Evolutionary conservation across 2,113 vertebrate species (phyloP), one percentile per base, ranked within the genome.

Genomic region (Perognathus longimembris): DNA sequence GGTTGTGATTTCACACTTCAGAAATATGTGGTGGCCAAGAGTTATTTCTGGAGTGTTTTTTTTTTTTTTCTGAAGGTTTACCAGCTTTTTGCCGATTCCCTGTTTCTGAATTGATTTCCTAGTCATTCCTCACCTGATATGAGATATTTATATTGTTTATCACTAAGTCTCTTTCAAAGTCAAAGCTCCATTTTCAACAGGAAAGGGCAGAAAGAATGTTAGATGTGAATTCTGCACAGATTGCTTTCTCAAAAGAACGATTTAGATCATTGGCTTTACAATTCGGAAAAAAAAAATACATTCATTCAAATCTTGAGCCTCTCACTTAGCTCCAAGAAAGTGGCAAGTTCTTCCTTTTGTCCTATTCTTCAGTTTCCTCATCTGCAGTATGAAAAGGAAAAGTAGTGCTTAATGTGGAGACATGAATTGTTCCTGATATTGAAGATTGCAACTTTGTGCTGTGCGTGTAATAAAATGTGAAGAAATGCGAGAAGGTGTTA

Each of bases 21-120:
- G 89, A 96, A 97, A 96, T 95, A 94, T 22, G n/a, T 10, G 34
- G 64, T 88, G 80, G 91, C 84, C 95, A 90, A 94, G 91, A 96
- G 18, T 67, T 96, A 91, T 97, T 96, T 95, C 90, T 94, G 86
- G 90, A 64, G 15, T 34, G 15, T 34, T 18, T 83, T 93, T 88
- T 34, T 18, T 83, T 93, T 88, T 95, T 78, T 79, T 95, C 90
- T 92, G 93, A 95, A 94, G 54, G 76, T 57, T 61, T 91, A 67
- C 79, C 38, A 88, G 83, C 71, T 90, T 76, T 45, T 85, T 90
- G 85, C 96, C 96, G 80, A 93, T 80, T 82, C 38, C 82, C 89
- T 79, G 38, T 84, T 95, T 40, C 79, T 76, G 83, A 74, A 86
- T 86, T 40, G 59, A 69, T 85, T 69, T 54, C 80, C n/a, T 73